phyloP scores from a whole-genome alignment of 2,113 vertebrate species.

The Centropristis striata region DNA sequence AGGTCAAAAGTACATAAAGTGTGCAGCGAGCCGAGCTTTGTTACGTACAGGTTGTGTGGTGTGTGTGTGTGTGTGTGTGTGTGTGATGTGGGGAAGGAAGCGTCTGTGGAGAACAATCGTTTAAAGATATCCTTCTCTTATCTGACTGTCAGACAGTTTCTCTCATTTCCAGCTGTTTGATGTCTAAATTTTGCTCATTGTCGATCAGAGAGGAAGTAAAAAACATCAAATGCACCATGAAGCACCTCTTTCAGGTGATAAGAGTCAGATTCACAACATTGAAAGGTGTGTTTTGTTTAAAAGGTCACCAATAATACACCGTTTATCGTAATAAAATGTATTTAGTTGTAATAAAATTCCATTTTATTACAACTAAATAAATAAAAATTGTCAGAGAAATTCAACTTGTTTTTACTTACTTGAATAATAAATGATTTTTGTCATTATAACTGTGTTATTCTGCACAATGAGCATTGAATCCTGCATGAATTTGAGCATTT shows the following conservation, averaged over 20 bases:
- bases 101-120: conserved; percentile 18
- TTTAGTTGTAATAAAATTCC: no score
- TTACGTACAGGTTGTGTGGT: background rate
- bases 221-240: background rate
- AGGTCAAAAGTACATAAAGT: conserved; percentile 45
- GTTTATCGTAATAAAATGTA: no score
- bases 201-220: background rate
- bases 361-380: no score
- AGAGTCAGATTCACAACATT: no score
- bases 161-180: conserved; percentile 27
- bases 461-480: background rate
- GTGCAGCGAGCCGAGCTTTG: conserved; percentile 6
- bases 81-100: conserved; percentile 31
- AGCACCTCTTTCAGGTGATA: background rate
- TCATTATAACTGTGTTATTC: background rate
- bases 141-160: background rate
- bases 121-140: background rate
- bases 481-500: background rate
- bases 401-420: no score
- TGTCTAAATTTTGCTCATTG: conserved; percentile 18
- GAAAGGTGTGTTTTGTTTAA: no score
- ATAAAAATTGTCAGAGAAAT: no score
- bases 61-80: background rate
- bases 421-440: no score
- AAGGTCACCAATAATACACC: no score